Conservation (phyloP, 2,113 vertebrate species). For the Amblyornis subalaris region DNA sequence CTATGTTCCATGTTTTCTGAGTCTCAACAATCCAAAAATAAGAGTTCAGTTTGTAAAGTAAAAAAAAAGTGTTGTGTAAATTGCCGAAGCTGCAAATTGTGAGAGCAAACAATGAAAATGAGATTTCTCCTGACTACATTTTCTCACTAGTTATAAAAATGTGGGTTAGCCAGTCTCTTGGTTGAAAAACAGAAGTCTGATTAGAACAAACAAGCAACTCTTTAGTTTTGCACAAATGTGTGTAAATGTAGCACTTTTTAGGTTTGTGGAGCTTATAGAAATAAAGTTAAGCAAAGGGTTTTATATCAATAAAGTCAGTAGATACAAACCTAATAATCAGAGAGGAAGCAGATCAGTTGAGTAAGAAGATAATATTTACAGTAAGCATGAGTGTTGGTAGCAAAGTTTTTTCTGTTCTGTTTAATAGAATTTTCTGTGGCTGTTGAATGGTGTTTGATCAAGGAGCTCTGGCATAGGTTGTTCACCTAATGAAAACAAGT, state of each 20-base stretch:
- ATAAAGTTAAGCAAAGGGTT: neutral
- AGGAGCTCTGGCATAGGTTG: neutral
- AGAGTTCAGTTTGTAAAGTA: neutral
- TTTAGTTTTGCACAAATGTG: neutral
- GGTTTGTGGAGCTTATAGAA: neutral
- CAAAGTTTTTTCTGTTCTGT: neutral
- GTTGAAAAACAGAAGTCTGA: neutral
- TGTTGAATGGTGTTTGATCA: neutral
- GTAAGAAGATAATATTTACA: slow-evolving; percentile 9
- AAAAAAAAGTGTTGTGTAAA: neutral
- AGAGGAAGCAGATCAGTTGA: neutral
- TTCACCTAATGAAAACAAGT: slow-evolving; percentile 3
- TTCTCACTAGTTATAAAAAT: neutral
- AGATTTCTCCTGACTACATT: neutral
- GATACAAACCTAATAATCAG: neutral
- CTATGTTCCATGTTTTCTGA: neutral
- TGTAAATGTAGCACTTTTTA: neutral
- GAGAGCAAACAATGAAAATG: neutral
- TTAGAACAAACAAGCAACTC: neutral
- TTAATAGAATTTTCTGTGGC: neutral
- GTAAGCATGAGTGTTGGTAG: neutral
- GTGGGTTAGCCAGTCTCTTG: neutral
- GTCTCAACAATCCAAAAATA: neutral
- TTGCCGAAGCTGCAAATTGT: neutral
- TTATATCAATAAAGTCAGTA: neutral